A percentile compares a stretch with the other conserved stretches of the same genome.
These are phyloP conservation scores for Phalacrocorax brasilianus DNA, from an alignment of 2,113 vertebrate species.

Conservation along the genomic window DNA sequence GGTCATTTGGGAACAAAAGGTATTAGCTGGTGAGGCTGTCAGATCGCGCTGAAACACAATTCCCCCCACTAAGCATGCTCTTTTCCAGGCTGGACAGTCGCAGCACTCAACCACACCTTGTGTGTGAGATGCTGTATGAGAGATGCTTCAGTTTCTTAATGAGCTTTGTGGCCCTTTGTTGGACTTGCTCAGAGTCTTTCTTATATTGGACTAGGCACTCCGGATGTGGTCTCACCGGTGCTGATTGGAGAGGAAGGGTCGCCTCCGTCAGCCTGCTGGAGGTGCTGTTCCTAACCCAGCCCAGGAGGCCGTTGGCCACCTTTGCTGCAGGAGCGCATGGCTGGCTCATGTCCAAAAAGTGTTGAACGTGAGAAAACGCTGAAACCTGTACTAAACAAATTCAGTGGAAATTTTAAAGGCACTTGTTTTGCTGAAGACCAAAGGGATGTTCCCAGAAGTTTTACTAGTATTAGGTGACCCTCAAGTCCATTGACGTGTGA, in stretches of 20 bases:
- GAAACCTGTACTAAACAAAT: background rate
- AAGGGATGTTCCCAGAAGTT: background rate
- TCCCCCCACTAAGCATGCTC: background rate
- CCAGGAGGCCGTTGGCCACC: background rate
- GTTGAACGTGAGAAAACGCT: background rate
- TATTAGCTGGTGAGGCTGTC: background rate
- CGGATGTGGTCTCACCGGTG: background rate
- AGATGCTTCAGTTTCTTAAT: background rate
- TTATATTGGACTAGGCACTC: background rate
- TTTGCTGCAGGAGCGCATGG: background rate
- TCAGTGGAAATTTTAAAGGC: background rate
- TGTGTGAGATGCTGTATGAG: background rate
- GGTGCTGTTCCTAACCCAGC: background rate
- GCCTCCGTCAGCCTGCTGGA: background rate
- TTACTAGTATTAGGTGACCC: background rate
- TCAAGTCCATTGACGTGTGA: background rate
- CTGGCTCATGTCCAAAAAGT: background rate
- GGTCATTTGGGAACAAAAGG: background rate
- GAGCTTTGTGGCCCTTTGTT: background rate
- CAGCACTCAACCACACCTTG: background rate
- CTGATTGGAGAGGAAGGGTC: background rate
- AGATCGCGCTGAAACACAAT: fast-evolving
- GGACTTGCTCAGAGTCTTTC: fast-evolving
- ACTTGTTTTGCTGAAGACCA: background rate
- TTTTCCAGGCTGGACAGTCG: background rate